Evolutionary conservation across 2,797 vertebrate species (phyloP).

Genomic region (Sebastolobus alascanus): DNA sequence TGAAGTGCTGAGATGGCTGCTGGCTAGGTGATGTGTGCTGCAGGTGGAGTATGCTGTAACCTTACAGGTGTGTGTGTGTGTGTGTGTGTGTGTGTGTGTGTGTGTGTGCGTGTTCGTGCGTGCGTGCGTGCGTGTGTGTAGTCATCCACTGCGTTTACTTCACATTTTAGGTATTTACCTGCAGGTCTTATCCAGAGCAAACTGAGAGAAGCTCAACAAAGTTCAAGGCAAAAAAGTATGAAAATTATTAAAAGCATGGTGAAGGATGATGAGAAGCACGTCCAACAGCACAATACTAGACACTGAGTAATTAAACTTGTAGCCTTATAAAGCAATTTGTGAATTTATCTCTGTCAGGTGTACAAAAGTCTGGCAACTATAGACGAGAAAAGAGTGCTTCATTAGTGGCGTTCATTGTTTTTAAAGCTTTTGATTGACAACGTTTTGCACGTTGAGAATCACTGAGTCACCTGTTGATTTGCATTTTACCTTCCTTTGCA

Average conservation of each 20-base stretch:
- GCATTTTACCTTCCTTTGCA: conserved; percentile 73
- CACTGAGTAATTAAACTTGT: no score
- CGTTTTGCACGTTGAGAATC: neutral
- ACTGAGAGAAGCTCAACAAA: conserved; percentile 3
- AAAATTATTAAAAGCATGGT: neutral
- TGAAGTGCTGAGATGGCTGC: conserved; percentile 42
- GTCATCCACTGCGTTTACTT: neutral
- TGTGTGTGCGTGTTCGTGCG: neutral
- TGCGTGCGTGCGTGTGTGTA: neutral
- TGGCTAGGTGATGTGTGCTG: conserved; percentile 42
- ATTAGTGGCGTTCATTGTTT: neutral
- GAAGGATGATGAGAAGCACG: neutral
- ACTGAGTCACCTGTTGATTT: neutral
- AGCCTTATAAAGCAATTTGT: no score
- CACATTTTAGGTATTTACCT: neutral
- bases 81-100: conserved; percentile 8
- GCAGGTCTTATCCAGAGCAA: neutral
- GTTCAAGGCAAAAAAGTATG: neutral
- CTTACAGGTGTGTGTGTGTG: conserved; percentile 4
- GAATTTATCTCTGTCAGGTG: neutral
- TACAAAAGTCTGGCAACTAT: neutral
- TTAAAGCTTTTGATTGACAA: neutral
- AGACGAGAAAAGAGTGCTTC: neutral
- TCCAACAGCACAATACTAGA: no score
- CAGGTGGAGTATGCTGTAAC: conserved; percentile 48